These are phyloP conservation scores for Scomber japonicus DNA, from an alignment of 2,113 vertebrate species.

Conservation along the genomic window DNA sequence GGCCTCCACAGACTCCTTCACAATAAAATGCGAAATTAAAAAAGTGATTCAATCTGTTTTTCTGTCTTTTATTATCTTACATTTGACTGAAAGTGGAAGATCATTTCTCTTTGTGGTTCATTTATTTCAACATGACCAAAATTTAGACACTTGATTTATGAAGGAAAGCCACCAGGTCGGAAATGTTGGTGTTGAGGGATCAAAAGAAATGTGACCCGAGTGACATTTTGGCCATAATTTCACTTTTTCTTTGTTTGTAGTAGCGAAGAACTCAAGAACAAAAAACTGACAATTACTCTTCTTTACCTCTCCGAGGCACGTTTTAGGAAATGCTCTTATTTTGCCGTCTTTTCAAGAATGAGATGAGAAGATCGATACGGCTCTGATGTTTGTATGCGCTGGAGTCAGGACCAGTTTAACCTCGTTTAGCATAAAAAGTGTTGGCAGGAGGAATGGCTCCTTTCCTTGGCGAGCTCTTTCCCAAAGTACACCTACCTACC, in stretches of 20 bases:
- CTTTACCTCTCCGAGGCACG: not conserved
- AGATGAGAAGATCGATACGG: not conserved
- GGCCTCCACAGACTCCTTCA: slow-evolving; percentile 12
- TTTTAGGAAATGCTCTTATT: not conserved
- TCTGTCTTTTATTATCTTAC: not conserved
- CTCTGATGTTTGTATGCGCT: too few relatives aligned
- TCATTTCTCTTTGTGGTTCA: slow-evolving; percentile 4
- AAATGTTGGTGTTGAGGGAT: slow-evolving; percentile 1
- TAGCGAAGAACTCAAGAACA: not conserved
- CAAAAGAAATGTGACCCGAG: not conserved
- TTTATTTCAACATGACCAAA: not conserved
- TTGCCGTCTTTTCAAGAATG: not conserved
- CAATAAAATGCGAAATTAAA: slow-evolving; percentile 25
- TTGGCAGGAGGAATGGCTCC: too few relatives aligned
- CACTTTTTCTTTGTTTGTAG: not conserved
- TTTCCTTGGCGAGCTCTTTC: too few relatives aligned
- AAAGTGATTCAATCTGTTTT: slow-evolving; percentile 18
- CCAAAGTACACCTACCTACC: too few relatives aligned
- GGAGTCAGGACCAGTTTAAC: too few relatives aligned
- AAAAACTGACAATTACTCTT: not conserved
- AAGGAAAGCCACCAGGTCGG: not conserved
- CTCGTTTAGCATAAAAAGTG: too few relatives aligned
- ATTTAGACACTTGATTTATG: not conserved
- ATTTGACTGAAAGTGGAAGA: not conserved
- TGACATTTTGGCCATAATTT: not conserved